Conservation (phyloP, 2,888 invertebrate species). For the Parnassius glacialis region DNA sequence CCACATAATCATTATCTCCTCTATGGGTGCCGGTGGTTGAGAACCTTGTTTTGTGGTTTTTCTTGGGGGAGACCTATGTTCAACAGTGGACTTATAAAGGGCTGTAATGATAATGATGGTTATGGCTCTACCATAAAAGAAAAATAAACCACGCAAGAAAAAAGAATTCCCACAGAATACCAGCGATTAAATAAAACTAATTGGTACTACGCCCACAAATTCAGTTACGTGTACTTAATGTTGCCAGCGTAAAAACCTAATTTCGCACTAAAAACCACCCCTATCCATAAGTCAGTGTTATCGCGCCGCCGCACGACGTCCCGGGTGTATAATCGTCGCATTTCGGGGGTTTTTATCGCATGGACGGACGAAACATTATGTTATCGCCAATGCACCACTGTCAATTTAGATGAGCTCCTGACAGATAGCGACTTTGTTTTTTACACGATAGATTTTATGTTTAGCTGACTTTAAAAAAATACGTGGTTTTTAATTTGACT, state of each 20-base stretch:
- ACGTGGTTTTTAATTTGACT: no score
- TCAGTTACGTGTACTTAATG: conserved; percentile 2
- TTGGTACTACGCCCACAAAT: neutral
- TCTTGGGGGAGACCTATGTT: no score
- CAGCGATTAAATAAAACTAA: neutral
- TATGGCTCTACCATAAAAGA: no score
- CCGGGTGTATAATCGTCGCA: conserved; percentile 7
- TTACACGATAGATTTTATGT: conserved; percentile 2
- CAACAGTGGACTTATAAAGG: no score
- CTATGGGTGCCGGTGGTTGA: no score
- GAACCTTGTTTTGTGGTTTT: no score
- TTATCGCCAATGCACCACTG: conserved; percentile 16
- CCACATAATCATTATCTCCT: no score
- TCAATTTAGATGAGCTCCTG: conserved; percentile 12
- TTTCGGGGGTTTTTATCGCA: conserved; percentile 18
- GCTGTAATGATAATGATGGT: no score
- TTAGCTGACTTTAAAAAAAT: neutral
- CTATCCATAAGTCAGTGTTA: conserved; percentile 17
- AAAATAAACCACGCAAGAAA: no score
- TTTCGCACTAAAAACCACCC: conserved; percentile 5
- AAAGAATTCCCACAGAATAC: no score
- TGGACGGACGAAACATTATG: conserved; percentile 13
- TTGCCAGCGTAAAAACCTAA: conserved; percentile 2
- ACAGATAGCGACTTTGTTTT: neutral
- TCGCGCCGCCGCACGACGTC: conserved; percentile 2